Evolutionary conservation across 2,113 vertebrate genomes (phyloP), one percentile per base, ranked within the genome.

Genomic region (Melanerpes aurifrons): DNA sequence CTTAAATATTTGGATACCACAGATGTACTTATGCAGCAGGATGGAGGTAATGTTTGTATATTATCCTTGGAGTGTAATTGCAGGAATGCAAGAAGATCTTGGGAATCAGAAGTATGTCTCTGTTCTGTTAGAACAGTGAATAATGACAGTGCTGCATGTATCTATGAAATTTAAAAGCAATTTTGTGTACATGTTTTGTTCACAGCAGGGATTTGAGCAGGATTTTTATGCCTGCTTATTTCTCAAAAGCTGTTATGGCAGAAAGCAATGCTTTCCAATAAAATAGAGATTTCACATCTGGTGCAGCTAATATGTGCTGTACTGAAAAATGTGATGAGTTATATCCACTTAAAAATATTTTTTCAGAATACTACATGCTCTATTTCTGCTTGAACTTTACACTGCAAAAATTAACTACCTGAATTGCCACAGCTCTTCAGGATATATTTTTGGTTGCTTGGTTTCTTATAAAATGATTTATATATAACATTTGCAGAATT

Each of bases 1-100:
- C 96, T 97, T 62, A 97, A 93, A 83, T 94, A 95, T 92, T 98
- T 92, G 98, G 98, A 28, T 98, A 95, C 64, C 96, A 94, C 69
- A 97, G 97, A 62, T 97, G 97, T 75, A 83, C 97, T 96, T 97
- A 96, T 97, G 96, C 92, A 87, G 82, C 92, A 96, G 86, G 68
- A 85, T 95, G 50, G 92, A 97, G 97, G 97, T 98, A 96, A 92
- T 89, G 91, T 86, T 91, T 76, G 57, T 54, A 24, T 66, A 5
- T 59, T 93, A n/a, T 32, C 78, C 92, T 79, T 69, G 66, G 86
- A 87, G 90, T 75, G 77, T 29, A 45, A 75, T 87, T 90, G 31
- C 21, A 88, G 40, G 67, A 72, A 69, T 53, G 82, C 75, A 29
- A 54, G 75, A 21, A 53, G 72, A 21, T 80, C 84, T 57, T 82